These are phyloP conservation scores for Haliaeetus leucogaster DNA, from an alignment of 2,113 vertebrate genomes.

Conservation along the genomic window DNA sequence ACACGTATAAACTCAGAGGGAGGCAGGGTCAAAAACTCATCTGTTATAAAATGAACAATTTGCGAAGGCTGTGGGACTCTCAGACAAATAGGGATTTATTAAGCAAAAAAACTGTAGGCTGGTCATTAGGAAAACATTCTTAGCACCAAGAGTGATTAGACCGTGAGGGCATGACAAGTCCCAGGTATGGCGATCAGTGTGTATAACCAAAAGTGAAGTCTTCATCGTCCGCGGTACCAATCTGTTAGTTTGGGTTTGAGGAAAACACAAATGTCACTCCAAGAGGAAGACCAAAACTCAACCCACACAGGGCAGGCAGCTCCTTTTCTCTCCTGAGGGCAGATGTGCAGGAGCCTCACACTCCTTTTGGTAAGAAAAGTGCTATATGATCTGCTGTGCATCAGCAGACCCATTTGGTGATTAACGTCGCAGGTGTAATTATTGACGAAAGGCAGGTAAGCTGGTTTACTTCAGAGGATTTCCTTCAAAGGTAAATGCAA, in stretches of 20 bases:
- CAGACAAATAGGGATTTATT: not conserved
- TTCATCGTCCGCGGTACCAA: fast-evolving
- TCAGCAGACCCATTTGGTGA: not conserved
- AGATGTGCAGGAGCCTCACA: not conserved
- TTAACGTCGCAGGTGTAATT: not conserved
- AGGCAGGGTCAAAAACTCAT: not conserved
- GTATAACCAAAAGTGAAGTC: fast-evolving
- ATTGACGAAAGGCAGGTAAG: not conserved
- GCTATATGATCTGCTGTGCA: not conserved
- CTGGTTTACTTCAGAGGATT: not conserved
- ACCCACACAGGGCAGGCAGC: not conserved
- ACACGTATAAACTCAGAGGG: fast-evolving
- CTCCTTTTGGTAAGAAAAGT: not conserved
- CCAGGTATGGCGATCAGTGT: not conserved
- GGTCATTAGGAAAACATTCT: not conserved
- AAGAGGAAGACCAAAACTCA: not conserved
- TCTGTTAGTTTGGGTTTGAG: not conserved
- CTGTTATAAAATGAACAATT: not conserved
- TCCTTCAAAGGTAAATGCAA: not conserved
- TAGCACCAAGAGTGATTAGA: not conserved
- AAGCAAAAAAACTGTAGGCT: not conserved
- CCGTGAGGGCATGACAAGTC: fast-evolving
- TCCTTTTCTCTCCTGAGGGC: not conserved
- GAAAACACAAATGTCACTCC: not conserved
- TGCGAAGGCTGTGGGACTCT: not conserved